Evolutionary conservation across 35 echinoderm and acorn worm genomes (phyloP), one percentile per base, ranked within the genome.

Genomic region (Heliocidaris erythrogramma): DNA sequence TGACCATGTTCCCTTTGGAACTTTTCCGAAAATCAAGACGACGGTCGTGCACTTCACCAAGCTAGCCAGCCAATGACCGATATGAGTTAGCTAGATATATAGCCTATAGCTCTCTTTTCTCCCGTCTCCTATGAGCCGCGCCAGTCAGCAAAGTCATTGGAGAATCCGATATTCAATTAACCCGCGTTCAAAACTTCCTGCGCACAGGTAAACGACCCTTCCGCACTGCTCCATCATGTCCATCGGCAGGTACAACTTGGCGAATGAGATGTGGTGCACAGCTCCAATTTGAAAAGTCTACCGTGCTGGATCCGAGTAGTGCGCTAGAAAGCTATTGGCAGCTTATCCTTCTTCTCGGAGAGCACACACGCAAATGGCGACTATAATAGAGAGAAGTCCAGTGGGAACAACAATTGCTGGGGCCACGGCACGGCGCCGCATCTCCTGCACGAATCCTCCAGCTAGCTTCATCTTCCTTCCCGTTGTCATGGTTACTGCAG

Each of bases 21-120:
- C 87, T 89, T 89, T 42, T 89, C 32, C 14, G 87, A 48, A 89
- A 78, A 78, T 78, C 65, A 78, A 78, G 65, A 78, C 65, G 65
- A 27, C 65, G 65, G 21, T n/a, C 27, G 7, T 78, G 65, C 65
- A 78, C 65, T 78, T 78, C 65, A 78, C 65, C 65, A 27, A 78
- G 65, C 65, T 24, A 78, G 65, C 65, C 65, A 78, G 65, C 65
- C 65, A 78, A 78, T 78, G 65, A 78, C 65, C 65, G 65, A 78
- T 78, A 78, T 78, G 65, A 78, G 65, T 24, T 78, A 78, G 65
- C 65, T 78, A 78, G 52, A 56, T n/a, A n/a, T n/a, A n/a, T 78
- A 78, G 65, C 65, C 65, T 21, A 78, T 27, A 78, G 65, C 52
- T 56, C 7, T 56, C 52, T 56, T 10, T 56, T 56, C 52, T 5